Evolutionary conservation across 2,113 vertebrate species (phyloP).

Genomic region (Alaudala cheleensis): DNA sequence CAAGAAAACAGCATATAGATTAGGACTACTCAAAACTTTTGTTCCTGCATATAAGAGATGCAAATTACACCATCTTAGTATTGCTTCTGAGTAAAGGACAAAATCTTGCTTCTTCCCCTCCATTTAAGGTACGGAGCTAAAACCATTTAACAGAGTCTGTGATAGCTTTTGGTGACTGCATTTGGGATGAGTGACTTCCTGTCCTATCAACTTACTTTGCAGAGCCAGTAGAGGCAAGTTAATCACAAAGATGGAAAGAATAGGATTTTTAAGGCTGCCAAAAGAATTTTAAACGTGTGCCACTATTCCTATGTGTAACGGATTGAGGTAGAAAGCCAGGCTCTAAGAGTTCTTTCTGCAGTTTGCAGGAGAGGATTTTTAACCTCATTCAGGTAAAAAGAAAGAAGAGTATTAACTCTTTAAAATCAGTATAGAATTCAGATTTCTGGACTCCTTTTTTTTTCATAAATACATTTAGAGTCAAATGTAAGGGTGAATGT

Average conservation of each 20-base stretch:
- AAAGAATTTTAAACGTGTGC: not conserved
- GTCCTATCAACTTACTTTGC: not conserved
- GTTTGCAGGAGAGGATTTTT: not conserved
- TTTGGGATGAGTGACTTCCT: not conserved
- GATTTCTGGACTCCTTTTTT: not conserved
- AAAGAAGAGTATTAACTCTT: not conserved
- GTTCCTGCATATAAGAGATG: conserved; percentile 36
- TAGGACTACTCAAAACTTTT: conserved; percentile 47
- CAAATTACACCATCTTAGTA: conserved; percentile 11
- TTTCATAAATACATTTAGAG: not conserved
- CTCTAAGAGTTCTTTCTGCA: not conserved
- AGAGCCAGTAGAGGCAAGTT: not conserved
- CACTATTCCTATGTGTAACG: not conserved
- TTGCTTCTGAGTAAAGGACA: not conserved
- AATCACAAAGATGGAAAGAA: not conserved
- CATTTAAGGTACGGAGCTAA: not conserved
- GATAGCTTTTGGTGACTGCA: not conserved
- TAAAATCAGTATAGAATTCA: not conserved
- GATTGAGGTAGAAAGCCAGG: not conserved
- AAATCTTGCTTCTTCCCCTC: not conserved
- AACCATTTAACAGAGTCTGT: not conserved
- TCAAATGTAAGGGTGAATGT: not conserved
- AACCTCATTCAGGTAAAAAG: not conserved
- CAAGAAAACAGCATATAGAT: conserved; percentile 57
- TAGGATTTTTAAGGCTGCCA: not conserved